Evolutionary conservation across 2,113 vertebrate species (phyloP), one percentile per base, ranked within the genome.

Genomic region (Brachirus orientalis): DNA sequence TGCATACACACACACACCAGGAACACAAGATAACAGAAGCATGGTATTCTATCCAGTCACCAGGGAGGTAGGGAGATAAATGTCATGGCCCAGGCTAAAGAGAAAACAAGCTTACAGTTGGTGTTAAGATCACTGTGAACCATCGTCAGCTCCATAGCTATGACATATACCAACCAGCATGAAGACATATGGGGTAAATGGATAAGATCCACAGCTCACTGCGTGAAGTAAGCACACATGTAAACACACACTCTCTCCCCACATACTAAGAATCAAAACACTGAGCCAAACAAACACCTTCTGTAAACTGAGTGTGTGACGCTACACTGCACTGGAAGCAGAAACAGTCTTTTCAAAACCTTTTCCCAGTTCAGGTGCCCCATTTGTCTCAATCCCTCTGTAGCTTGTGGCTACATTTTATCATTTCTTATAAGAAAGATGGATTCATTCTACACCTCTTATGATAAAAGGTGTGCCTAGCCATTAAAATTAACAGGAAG

Each of bases 11-110:
- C 41, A 77, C 63, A 64, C 77, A 41, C 69, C 6, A 4, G 59
- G 67, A 40, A 83, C 48, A 62, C 70, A 46, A 70, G 82, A 85
- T 87, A 86, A 83, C 70, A 63, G 72, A 63, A 70, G 80, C 52
- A 56, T 72, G 72, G 86, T 86, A 89, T 76, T 82, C 69, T 59
- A 46, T 60, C 62, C 72, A 46, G 70, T 19, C 72, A 16, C 80
- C 75, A 74, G 76, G 79, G 85, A 85, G 48, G 62, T 66, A 18
- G 45, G 68, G 72, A 84, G 83, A 72, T 85, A 90, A 90, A 91
- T 89, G 86, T 90, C 90, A 91, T 36, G 74, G 76, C 82, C 63
- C 10, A 75, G 82, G 90, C 84, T 88, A 90, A 89, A 90, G 83
- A 82, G 80, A 88, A 88, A 90, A 88, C 82, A 90, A 84, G 80